These are phyloP conservation scores for Melinopterus prodromus DNA, from an alignment of 2,888 invertebrate species.

Conservation along the genomic window DNA sequence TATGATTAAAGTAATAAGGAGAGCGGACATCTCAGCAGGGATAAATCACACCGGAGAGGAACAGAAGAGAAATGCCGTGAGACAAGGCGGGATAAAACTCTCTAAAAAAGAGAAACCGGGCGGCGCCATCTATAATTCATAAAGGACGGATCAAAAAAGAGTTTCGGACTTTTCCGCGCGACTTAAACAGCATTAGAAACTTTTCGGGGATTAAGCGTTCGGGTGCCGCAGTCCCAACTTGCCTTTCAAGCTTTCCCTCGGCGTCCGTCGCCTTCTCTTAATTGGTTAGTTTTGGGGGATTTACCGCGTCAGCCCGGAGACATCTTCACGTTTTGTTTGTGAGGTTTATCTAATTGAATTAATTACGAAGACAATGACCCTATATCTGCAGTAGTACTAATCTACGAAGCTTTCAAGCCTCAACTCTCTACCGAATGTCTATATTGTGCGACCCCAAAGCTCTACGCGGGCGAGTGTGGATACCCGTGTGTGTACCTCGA, in stretches of 20 bases:
- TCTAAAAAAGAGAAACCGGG: slow-evolving; percentile 53
- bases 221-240: background rate
- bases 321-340: slow-evolving; percentile 31
- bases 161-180: slow-evolving; percentile 7
- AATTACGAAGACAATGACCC: slow-evolving; percentile 31
- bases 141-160: slow-evolving; percentile 47
- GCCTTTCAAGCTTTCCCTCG: background rate
- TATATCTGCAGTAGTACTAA: slow-evolving; percentile 15
- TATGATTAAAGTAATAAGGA: slow-evolving; percentile 62
- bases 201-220: slow-evolving; percentile 23
- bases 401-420: slow-evolving; percentile 7
- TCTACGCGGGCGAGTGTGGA: slow-evolving; percentile 8
- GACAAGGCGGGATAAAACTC: slow-evolving; percentile 53
- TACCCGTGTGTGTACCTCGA: slow-evolving; percentile 13
- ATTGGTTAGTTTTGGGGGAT: slow-evolving; percentile 4
- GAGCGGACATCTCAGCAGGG: slow-evolving; percentile 55
- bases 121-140: slow-evolving; percentile 58
- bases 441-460: slow-evolving; percentile 6
- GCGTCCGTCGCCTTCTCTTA: background rate
- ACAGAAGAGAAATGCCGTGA: slow-evolving; percentile 28
- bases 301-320: slow-evolving; percentile 4
- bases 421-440: slow-evolving; percentile 12
- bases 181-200: slow-evolving; percentile 23
- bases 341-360: slow-evolving; percentile 37
- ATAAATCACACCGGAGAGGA: slow-evolving; percentile 40